Evolutionary conservation across 2,797 vertebrate species (phyloP).

Genomic region (Botia almorhae): DNA sequence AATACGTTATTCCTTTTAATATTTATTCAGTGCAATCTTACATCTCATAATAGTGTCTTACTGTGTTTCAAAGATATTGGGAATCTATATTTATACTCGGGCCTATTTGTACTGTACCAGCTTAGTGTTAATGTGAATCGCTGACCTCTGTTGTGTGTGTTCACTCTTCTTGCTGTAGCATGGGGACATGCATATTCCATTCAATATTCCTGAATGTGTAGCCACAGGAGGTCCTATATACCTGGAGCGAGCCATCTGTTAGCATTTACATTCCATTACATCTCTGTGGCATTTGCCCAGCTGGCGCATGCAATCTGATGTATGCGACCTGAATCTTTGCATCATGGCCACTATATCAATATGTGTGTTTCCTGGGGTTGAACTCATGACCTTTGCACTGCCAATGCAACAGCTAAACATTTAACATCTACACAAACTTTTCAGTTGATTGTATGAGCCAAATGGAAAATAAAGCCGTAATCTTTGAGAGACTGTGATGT

Average conservation of each 20-base stretch:
- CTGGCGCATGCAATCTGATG: background rate
- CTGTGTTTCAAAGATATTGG: background rate
- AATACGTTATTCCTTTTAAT: conserved; percentile 22
- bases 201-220: background rate
- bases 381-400: too few relatives aligned
- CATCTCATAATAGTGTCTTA: background rate
- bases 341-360: background rate
- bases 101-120: conserved; percentile 44
- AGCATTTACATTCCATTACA: background rate
- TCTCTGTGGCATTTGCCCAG: background rate
- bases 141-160: conserved; percentile 66
- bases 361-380: too few relatives aligned
- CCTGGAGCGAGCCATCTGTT: background rate
- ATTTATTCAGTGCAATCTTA: background rate
- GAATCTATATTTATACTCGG: conserved; percentile 34
- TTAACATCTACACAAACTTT: too few relatives aligned
- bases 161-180: conserved; percentile 50
- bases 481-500: too few relatives aligned
- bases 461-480: too few relatives aligned
- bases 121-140: conserved; percentile 60
- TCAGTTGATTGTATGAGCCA: too few relatives aligned
- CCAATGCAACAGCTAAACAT: too few relatives aligned
- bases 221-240: background rate
- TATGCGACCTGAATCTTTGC: background rate
- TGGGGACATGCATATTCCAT: conserved; percentile 14